phyloP scores from a whole-genome alignment of 1,140 invertebrate genomes.

The Bombyx mandarina region DNA sequence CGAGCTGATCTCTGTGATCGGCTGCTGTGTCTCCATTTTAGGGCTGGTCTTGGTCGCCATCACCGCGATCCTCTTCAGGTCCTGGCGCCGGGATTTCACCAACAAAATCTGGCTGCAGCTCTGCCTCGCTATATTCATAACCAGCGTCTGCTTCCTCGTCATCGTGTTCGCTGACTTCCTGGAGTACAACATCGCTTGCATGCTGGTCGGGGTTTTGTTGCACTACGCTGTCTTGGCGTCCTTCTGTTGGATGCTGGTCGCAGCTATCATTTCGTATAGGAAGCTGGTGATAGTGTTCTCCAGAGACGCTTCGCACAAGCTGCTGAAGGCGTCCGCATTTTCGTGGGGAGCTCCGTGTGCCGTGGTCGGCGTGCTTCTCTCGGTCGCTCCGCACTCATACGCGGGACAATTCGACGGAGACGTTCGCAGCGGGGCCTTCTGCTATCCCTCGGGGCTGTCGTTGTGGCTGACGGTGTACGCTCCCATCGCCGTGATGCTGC shows the following conservation, averaged over 20 bases:
- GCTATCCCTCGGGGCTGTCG: slow-evolving; percentile 57
- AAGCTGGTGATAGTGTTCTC: slow-evolving; percentile 62
- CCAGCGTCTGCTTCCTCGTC: slow-evolving; percentile 50
- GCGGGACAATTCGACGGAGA: slow-evolving; percentile 44
- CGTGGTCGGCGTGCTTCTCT: slow-evolving; percentile 52
- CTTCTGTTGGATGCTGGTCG: slow-evolving; percentile 71
- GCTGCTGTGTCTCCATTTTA: slow-evolving; percentile 60
- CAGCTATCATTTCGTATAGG: slow-evolving; percentile 63
- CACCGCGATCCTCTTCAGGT: slow-evolving; percentile 58
- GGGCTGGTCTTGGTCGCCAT: slow-evolving; percentile 54
- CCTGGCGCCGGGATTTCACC: slow-evolving; percentile 64
- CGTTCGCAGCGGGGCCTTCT: slow-evolving; percentile 44
- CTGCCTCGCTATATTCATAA: slow-evolving; percentile 51
- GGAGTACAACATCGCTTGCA: slow-evolving; percentile 38
- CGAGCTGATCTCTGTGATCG: slow-evolving; percentile 54
- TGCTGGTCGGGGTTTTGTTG: slow-evolving; percentile 51
- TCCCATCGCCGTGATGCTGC: slow-evolving; percentile 57
- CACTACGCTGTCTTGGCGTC: slow-evolving; percentile 65
- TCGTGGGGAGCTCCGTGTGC: slow-evolving; percentile 56
- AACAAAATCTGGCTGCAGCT: slow-evolving; percentile 70
- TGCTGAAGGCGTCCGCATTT: slow-evolving; percentile 60
- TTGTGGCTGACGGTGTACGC: slow-evolving; percentile 64
- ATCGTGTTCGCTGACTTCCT: slow-evolving; percentile 44
- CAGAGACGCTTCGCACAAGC: slow-evolving; percentile 58
- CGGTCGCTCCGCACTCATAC: slow-evolving; percentile 50